phyloP scores from a whole-genome alignment of 2,797 vertebrate genomes.

The Argya squamiceps region DNA sequence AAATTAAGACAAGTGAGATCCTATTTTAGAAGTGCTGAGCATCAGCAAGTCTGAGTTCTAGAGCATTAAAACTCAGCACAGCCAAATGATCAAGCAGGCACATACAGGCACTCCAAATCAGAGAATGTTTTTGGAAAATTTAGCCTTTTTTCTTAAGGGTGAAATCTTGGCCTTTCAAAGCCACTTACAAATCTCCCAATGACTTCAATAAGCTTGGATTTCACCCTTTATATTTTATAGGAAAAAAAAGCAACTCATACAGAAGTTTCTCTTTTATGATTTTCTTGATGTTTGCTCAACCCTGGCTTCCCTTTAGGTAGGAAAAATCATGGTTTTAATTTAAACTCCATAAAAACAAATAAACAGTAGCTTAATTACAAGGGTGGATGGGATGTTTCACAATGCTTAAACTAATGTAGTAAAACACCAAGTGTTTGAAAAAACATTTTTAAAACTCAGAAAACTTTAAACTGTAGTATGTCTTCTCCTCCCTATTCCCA shows the following conservation, averaged over 20 bases:
- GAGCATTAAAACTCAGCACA: constrained; percentile 30
- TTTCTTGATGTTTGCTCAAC: constrained; percentile 65
- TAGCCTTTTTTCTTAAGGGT: constrained; percentile 59
- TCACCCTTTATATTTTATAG: constrained; percentile 68
- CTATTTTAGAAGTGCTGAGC: constrained; percentile 43
- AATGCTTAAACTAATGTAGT: constrained; percentile 57
- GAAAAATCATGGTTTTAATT: constrained; percentile 67
- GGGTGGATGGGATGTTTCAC: constrained; percentile 58
- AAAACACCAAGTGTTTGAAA: constrained; percentile 65
- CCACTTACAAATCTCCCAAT: constrained; percentile 59
- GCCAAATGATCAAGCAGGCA: neutral
- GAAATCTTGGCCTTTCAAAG: constrained; percentile 57
- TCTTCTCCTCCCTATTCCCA: constrained; percentile 55
- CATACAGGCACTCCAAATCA: constrained; percentile 27
- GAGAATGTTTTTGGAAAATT: constrained; percentile 47
- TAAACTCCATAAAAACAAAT: constrained; percentile 67
- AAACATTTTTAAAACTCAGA: constrained; percentile 56
- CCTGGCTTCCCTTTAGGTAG: constrained; percentile 62
- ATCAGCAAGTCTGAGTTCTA: constrained; percentile 50
- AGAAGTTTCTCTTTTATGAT: constrained; percentile 68
- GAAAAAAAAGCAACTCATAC: constrained; percentile 69
- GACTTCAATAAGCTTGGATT: constrained; percentile 66
- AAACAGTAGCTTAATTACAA: constrained; percentile 71
- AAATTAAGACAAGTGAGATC: constrained; percentile 47
- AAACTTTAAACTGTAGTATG: constrained; percentile 50